Conservation (phyloP, 2,888 invertebrate species). For the Furcula furcula region DNA sequence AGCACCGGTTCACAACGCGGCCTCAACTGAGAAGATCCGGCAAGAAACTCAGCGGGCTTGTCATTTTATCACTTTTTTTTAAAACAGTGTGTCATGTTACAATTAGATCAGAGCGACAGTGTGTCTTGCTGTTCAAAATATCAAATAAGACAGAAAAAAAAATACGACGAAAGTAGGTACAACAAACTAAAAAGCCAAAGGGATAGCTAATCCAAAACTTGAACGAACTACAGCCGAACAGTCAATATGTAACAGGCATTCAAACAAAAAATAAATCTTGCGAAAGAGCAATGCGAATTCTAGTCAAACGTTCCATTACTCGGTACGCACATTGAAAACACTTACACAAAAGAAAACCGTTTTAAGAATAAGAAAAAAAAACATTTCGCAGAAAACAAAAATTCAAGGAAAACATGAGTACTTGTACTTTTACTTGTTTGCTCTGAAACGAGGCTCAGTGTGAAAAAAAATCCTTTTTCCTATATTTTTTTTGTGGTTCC, state of each 20-base stretch:
- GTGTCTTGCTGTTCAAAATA: too few species aligned
- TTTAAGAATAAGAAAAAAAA: conserved; percentile 1
- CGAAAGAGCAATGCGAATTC: background rate
- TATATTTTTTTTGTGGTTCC: background rate
- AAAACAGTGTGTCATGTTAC: too few species aligned
- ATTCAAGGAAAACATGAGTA: background rate
- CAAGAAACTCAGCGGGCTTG: too few species aligned
- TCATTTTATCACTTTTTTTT: too few species aligned
- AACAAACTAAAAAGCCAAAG: too few species aligned
- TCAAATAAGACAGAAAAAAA: too few species aligned
- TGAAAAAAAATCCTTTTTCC: background rate
- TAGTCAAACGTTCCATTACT: conserved; percentile 1
- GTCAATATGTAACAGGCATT: background rate
- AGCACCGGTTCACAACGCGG: too few species aligned
- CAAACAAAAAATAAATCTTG: background rate
- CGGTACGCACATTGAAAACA: background rate
- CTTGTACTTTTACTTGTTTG: background rate
- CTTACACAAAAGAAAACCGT: conserved; percentile 3
- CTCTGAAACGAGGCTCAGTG: background rate
- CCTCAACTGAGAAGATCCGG: too few species aligned
- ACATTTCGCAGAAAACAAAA: background rate
- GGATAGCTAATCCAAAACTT: too few species aligned
- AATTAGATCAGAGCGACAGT: too few species aligned
- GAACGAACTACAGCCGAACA: too few species aligned
- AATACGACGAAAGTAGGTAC: too few species aligned